Conservation (phyloP, 2,888 invertebrate genomes). For the Pachymerium ferrugineum region DNA sequence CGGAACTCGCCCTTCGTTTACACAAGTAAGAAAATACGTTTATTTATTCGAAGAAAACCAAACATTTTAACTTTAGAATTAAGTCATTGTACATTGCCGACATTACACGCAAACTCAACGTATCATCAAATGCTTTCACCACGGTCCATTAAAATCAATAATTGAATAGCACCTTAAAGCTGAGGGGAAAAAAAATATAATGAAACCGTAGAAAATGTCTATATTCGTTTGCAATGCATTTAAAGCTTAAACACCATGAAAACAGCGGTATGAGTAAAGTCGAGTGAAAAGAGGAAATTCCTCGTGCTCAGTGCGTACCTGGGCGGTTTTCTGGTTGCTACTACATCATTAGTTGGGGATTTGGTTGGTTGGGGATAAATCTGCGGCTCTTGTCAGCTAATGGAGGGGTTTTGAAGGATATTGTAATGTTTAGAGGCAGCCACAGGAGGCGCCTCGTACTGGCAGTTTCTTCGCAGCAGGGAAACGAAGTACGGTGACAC, state of each 20-base stretch:
- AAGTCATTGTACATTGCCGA: too few relatives aligned
- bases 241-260: neutral
- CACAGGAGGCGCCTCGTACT: neutral
- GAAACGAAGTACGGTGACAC: neutral
- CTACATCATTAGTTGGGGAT: neutral
- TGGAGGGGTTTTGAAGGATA: conserved; percentile 17
- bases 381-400: conserved; percentile 13
- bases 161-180: too few relatives aligned
- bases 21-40: too few relatives aligned
- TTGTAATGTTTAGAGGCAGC: conserved; percentile 11
- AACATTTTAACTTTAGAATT: too few relatives aligned
- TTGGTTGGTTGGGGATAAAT: conserved; percentile 7
- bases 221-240: too few relatives aligned
- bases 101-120: too few relatives aligned
- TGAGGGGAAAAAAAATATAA: too few relatives aligned
- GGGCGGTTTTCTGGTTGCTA: neutral
- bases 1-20: too few relatives aligned
- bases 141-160: too few relatives aligned
- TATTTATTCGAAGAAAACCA: too few relatives aligned
- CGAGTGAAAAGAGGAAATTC: neutral
- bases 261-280: neutral
- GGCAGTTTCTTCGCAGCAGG: neutral
- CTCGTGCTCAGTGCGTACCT: neutral
- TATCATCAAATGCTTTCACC: too few relatives aligned
- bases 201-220: too few relatives aligned